Evolutionary conservation across 2,113 vertebrate species (phyloP), one percentile per base, ranked within the genome.

Genomic region (Epinephelus lanceolatus): DNA sequence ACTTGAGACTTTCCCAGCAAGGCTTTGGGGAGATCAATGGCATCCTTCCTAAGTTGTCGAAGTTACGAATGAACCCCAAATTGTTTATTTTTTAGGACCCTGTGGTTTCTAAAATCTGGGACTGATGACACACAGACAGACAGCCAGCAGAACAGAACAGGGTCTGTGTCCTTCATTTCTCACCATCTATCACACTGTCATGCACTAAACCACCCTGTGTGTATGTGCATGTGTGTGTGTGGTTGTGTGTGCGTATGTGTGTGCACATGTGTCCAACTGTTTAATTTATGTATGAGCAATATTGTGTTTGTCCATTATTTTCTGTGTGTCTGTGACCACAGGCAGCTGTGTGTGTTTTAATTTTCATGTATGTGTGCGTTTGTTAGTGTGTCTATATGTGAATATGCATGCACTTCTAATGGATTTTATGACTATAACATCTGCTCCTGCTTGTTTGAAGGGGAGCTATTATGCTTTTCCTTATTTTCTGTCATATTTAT

Each of bases 91-190:
- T 96, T 95, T 95, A 96, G 96, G 96, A 96, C 95, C 94, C 95
- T 94, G 95, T 96, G 94, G 95, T 95, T 95, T 95, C 95, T 94
- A 96, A 96, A 96, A 96, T 96, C 95, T 96, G 96, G 96, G 95
- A 96, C 95, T 96, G 96, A 96, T 95, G 95, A 94, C 93, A 94
- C 93, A 93, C 93, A 95, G 93, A 93, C 90, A 91, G 92, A 94
- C 93, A 93, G 85, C 91, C 92, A 90, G 92, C 92, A 92, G 90
- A 92, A 92, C 86, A 91, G 88, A 90, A 93, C 93, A 96, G 92
- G 95, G 96, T 95, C 90, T 94, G 95, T 95, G 93, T 95, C 88
- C 88, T 95, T 89, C 92, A 93, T 89, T 94, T 94, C 89, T 94
- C 91, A 90, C 89, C 92, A 84, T 93, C 90, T 94, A 89, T 94